phyloP scores from a whole-genome alignment of 1,140 invertebrate species.

The Drosophila pseudoobscura region DNA sequence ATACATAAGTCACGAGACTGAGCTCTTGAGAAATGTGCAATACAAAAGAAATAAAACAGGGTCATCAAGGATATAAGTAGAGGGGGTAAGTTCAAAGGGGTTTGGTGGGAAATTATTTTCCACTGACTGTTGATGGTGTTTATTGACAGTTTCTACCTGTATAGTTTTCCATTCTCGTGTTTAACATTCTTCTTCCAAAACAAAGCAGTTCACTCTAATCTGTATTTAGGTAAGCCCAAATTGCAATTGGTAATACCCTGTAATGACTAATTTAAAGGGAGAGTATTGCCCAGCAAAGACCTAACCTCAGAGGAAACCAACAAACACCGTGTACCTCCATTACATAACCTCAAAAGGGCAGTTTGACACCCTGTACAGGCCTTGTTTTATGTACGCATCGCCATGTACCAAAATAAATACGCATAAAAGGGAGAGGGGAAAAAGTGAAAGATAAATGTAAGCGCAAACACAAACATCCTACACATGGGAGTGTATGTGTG shows the following conservation, averaged over 20 bases:
- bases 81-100: not conserved
- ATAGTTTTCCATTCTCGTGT: no score
- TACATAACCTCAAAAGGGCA: conserved; percentile 5
- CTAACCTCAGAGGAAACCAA: no score
- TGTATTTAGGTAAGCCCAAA: no score
- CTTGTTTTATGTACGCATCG: conserved; percentile 69
- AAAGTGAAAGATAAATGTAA: conserved; percentile 81
- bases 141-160: no score
- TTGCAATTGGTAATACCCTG: no score
- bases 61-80: conserved; percentile 10
- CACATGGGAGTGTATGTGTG: conserved; percentile 38
- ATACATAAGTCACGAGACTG: conserved; percentile 40
- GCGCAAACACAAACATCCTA: conserved; percentile 50
- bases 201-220: no score
- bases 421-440: conserved; percentile 55
- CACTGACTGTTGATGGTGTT: no score
- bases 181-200: no score
- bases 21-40: conserved; percentile 18
- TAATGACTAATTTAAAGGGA: no score
- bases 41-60: conserved; percentile 23
- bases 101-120: no score
- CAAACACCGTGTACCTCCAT: no score
- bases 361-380: conserved; percentile 64
- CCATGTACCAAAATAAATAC: conserved; percentile 76
- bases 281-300: no score